phyloP scores from a whole-genome alignment of 2,888 invertebrate genomes.

The Teleogryllus oceanicus region DNA sequence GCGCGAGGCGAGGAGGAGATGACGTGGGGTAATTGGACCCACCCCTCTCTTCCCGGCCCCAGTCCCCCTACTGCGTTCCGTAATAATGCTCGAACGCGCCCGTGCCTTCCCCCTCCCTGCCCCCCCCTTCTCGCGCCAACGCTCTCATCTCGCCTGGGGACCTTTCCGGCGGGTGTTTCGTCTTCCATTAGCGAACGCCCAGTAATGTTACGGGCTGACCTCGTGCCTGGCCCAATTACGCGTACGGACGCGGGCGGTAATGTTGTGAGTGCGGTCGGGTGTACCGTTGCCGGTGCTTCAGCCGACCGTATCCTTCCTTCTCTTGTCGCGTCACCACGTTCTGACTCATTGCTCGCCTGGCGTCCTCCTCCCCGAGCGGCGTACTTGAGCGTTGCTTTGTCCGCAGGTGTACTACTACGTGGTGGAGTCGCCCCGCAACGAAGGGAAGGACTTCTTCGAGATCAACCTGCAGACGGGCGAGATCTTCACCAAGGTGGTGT shows the following conservation, averaged over 20 bases:
- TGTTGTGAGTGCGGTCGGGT: conserved; percentile 3
- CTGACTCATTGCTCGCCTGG: neutral
- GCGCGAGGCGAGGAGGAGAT: neutral
- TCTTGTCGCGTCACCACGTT: neutral
- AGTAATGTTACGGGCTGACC: neutral
- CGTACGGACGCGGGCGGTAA: neutral
- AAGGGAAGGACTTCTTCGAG: conserved; percentile 93
- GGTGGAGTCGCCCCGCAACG: conserved; percentile 85
- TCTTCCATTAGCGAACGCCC: neutral
- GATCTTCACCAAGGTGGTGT: conserved; percentile 90
- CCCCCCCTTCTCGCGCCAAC: neutral
- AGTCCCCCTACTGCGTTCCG: neutral
- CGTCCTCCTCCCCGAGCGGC: too few relatives aligned
- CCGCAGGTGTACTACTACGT: conserved; percentile 88
- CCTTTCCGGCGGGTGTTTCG: neutral
- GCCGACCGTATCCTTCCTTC: neutral
- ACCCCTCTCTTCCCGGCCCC: neutral
- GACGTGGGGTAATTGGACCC: neutral
- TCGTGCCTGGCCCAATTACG: neutral
- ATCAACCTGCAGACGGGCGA: conserved; percentile 94
- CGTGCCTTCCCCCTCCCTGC: neutral
- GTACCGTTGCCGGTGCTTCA: neutral
- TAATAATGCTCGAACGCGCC: neutral
- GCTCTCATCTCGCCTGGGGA: neutral
- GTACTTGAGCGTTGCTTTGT: conserved; percentile 30